These are phyloP conservation scores for Dorcus hopei DNA, from an alignment of 2,888 invertebrate genomes.

Conservation along the genomic window DNA sequence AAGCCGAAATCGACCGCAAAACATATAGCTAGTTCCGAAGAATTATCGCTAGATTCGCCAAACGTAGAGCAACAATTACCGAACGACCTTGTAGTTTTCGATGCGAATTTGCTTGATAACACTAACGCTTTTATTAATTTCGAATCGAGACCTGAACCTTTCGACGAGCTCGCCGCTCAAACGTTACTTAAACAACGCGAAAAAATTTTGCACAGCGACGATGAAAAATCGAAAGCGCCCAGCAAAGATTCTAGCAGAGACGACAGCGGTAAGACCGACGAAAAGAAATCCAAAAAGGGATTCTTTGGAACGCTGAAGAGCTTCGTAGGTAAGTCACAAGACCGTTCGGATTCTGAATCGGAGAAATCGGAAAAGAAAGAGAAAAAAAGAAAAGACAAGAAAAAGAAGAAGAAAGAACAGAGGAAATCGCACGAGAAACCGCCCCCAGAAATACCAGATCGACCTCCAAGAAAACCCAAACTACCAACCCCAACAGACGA, in stretches of 20 bases:
- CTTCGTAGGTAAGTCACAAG: constrained; percentile 45
- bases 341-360: constrained; percentile 46
- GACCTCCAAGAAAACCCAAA: constrained; percentile 40
- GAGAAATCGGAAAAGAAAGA: constrained; percentile 42
- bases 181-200: constrained; percentile 9
- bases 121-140: constrained; percentile 46
- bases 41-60: constrained; percentile 24
- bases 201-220: constrained; percentile 18
- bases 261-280: constrained; percentile 35
- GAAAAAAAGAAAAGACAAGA: constrained; percentile 31
- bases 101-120: constrained; percentile 22
- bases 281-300: constrained; percentile 42
- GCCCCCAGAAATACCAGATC: constrained; percentile 29
- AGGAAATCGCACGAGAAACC: constrained; percentile 15
- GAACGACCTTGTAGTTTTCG: constrained; percentile 7
- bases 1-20: constrained; percentile 44
- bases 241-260: constrained; percentile 28
- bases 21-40: constrained; percentile 44
- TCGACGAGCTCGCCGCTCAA: constrained; percentile 24
- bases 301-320: constrained; percentile 47
- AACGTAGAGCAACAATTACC: constrained; percentile 13
- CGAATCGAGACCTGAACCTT: constrained; percentile 45
- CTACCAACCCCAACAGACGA: constrained; percentile 38
- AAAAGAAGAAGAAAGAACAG: constrained; percentile 16
- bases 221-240: constrained; percentile 20